Base-by-base conservation (phyloP, 2,797 vertebrate genomes). In the Clarias fuscus region DNA sequence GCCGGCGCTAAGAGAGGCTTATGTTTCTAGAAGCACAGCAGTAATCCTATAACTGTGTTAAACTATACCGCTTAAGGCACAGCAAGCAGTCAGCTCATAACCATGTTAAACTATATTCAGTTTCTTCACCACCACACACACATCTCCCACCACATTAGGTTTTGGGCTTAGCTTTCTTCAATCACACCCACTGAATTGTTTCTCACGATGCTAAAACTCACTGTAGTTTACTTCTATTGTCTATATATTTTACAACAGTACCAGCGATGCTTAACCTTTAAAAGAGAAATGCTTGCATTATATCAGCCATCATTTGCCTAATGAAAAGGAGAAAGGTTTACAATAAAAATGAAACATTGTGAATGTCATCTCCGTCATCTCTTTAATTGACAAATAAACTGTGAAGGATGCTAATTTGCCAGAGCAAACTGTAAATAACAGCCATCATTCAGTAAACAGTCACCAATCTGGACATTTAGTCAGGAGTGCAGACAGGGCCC, bases 41-140 rank as follows among this genome's bases (percentile, higher is more conserved):
- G 88, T 90, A 90, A 90, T 90, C 89, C 88, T 90, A 90, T 90
- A 90, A 89, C 89, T 85, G 84, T 85, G 86, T 88, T 90, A 88
- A 88, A 89, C 89, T 90, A 90, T 88, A 90, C 85, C 84, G 89
- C 89, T 90, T 90, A 90, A 90, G 89, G 88, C 89, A 86, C 86
- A 88, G 89, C 89, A 89, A 89, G 89, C 89, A 89, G 88, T 90
- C 88, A 84, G 88, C 82, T 90, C 72, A 83, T 90, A 90, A 90
- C 89, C 73, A 83, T 83, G 89, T 90, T 90, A 90, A 88, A 89
- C 88, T 86, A 89, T 88, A 88, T 90, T 83, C 86, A 89, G 89
- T 88, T 90, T 86, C 89, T 86, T 88, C 87, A 86, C 78, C 83
- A 85, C 88, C 87, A 84, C 83, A 85, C 86, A 87, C 83, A 82